A percentile compares a stretch with the other conserved stretches of the same genome.
Evolutionary conservation across 2,797 vertebrate genomes (phyloP).

Genomic region (Graptemys geographica): DNA sequence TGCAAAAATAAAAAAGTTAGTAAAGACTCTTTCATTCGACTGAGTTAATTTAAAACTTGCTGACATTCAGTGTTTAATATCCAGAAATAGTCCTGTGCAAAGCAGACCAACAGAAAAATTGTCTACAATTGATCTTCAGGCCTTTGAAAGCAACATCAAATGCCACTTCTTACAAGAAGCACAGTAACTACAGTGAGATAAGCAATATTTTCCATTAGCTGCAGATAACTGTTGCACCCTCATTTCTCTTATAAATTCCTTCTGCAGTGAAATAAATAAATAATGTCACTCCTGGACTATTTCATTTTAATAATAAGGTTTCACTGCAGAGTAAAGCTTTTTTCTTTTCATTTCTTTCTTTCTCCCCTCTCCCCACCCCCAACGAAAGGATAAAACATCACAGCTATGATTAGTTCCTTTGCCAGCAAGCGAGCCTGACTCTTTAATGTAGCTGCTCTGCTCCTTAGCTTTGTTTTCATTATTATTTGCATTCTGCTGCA

Average conservation of each 20-base stretch:
- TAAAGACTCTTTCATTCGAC: neutral
- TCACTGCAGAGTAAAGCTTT: constrained; percentile 16
- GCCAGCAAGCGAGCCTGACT: constrained; percentile 61
- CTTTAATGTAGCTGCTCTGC: constrained; percentile 71
- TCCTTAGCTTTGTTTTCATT: constrained; percentile 71
- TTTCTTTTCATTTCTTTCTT: neutral
- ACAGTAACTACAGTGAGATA: neutral
- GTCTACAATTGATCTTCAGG: neutral
- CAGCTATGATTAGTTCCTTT: constrained; percentile 55
- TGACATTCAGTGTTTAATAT: neutral
- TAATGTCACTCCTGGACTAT: constrained; percentile 5
- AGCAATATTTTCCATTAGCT: neutral
- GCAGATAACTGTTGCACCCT: neutral
- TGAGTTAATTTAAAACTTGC: neutral
- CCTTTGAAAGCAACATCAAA: neutral
- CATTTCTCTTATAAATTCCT: neutral
- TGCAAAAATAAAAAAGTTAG: neutral
- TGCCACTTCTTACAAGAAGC: neutral
- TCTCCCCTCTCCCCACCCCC: constrained; percentile 32
- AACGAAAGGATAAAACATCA: constrained; percentile 59
- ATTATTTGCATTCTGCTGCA: constrained; percentile 74
- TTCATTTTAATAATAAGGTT: constrained; percentile 36
- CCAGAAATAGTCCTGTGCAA: neutral
- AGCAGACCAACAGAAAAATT: neutral
- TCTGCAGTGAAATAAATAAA: constrained; percentile 6